Percentiles rank a stretch among this genome's conserved stretches.
These are phyloP conservation scores for Papilio helenus DNA, from an alignment of 1,140 invertebrate genomes.

Conservation along the genomic window DNA sequence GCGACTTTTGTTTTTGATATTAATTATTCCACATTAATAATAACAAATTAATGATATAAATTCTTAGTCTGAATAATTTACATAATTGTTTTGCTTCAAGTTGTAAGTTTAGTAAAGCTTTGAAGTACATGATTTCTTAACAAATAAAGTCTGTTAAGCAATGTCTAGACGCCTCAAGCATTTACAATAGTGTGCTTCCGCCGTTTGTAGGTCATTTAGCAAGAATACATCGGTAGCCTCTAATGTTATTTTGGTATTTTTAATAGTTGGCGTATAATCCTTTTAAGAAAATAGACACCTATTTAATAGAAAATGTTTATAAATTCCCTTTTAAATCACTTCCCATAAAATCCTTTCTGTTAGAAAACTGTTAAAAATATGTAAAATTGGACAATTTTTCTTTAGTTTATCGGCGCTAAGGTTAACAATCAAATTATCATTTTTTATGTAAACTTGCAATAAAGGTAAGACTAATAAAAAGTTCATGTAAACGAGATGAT, in stretches of 20 bases:
- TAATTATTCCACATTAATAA: conserved; percentile 20
- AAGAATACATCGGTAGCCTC: background rate
- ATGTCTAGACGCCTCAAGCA: conserved; percentile 10
- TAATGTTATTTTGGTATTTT: background rate
- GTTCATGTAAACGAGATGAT: conserved; percentile 35
- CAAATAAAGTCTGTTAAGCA: conserved; percentile 7
- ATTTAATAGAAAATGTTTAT: too few relatives aligned
- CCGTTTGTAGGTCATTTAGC: conserved; percentile 6
- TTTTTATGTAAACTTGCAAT: background rate
- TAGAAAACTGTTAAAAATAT: too few relatives aligned
- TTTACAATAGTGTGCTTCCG: conserved; percentile 21
- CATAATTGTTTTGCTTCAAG: too few relatives aligned
- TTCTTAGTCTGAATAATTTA: background rate
- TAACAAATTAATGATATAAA: background rate
- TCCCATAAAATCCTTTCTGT: too few relatives aligned
- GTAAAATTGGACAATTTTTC: background rate
- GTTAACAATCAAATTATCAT: background rate
- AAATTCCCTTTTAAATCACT: too few relatives aligned
- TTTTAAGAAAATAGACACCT: background rate
- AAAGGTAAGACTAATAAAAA: conserved; percentile 22
- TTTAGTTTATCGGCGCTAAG: background rate
- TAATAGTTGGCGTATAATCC: background rate
- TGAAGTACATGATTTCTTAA: background rate
- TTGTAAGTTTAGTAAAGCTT: background rate
- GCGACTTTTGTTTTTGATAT: conserved; percentile 38